Evolutionary conservation across 2,113 vertebrate genomes (phyloP).

Genomic region (Mystacornis crossleyi): DNA sequence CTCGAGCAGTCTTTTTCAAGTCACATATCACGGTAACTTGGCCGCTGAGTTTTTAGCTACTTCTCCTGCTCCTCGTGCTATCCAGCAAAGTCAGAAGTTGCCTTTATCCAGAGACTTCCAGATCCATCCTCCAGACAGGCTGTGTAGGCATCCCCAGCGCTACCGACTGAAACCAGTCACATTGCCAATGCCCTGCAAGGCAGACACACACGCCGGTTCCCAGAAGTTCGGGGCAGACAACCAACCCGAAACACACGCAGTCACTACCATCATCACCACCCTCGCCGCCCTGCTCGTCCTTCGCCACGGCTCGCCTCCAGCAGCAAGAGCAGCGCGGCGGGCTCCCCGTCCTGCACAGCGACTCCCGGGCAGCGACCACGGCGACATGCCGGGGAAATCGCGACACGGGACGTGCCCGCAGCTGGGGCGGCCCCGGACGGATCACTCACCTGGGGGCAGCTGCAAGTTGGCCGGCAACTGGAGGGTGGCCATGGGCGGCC

Average conservation of each 20-base stretch:
- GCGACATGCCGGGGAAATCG: not conserved
- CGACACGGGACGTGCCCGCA: not conserved
- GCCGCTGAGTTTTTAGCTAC: not conserved
- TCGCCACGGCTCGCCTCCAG: not conserved
- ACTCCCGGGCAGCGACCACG: not conserved
- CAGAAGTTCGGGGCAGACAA: not conserved
- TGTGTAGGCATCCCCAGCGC: fast-evolving
- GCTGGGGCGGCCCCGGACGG: not conserved
- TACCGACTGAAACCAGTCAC: fast-evolving
- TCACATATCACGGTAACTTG: not conserved
- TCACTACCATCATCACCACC: not conserved
- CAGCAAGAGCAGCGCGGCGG: not conserved
- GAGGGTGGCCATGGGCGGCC: conserved; percentile 65
- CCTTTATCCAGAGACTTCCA: conserved; percentile 6
- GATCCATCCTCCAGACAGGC: not conserved
- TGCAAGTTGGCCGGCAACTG: conserved; percentile 87
- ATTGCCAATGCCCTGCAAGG: fast-evolving
- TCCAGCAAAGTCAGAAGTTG: not conserved
- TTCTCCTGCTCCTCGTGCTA: not conserved
- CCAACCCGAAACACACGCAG: not conserved
- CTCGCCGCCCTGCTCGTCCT: not conserved
- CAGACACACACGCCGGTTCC: fast-evolving
- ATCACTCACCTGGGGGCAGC: conserved; percentile 85
- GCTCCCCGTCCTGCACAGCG: not conserved
- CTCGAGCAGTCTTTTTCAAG: not conserved